phyloP scores from a whole-genome alignment of 2,888 invertebrate genomes.

The Magallana nippona region DNA sequence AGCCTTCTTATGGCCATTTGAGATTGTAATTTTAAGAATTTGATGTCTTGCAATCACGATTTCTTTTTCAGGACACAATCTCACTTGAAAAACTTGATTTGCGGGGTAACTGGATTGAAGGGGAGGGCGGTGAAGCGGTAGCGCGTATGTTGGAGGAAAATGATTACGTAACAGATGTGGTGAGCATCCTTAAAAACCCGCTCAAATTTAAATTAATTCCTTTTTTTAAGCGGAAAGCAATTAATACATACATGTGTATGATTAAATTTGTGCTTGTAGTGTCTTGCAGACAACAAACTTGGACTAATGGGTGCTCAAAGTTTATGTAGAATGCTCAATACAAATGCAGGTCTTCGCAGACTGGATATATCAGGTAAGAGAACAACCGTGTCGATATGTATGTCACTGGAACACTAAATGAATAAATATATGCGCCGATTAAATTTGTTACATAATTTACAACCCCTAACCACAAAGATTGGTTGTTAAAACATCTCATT shows the following conservation, averaged over 20 bases:
- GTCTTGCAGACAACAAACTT: constrained; percentile 76
- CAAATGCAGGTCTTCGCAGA: constrained; percentile 72
- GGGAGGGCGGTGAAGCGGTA: constrained; percentile 71
- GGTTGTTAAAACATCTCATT: no score
- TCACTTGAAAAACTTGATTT: constrained; percentile 73
- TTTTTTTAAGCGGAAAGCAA: no score
- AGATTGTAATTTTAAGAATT: no score
- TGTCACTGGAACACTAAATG: no score
- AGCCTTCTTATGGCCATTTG: no score
- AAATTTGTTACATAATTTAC: no score
- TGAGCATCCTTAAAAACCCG: constrained; percentile 52
- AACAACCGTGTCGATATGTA: background rate
- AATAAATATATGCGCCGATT: no score
- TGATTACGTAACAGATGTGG: constrained; percentile 76
- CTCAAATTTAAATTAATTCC: no score
- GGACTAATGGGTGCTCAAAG: constrained; percentile 72
- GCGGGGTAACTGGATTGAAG: constrained; percentile 75
- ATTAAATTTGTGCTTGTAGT: constrained; percentile 60
- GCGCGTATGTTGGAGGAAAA: constrained; percentile 75
- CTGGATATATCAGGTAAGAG: constrained; percentile 74
- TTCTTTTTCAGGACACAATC: constrained; percentile 70
- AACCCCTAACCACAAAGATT: no score
- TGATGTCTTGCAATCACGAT: no score
- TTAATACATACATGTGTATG: no score
- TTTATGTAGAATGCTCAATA: constrained; percentile 73